Conservation (phyloP, 2,797 vertebrate species). For the Lithobates sylvaticus region DNA sequence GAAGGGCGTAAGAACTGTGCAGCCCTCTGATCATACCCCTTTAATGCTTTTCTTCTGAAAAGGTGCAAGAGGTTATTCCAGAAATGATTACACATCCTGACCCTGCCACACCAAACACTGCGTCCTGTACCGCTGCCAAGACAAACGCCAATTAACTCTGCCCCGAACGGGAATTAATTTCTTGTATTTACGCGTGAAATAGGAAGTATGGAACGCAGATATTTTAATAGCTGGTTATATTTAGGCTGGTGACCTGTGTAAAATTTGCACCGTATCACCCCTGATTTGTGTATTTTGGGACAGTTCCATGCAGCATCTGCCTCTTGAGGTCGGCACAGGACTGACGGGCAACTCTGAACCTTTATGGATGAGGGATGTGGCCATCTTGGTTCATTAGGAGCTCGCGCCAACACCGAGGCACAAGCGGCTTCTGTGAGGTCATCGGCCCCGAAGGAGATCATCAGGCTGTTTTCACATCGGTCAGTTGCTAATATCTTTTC, state of each 20-base stretch:
- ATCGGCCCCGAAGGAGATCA: too few relatives aligned
- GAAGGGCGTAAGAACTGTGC: neutral
- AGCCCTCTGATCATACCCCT: neutral
- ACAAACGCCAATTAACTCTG: constrained; percentile 51
- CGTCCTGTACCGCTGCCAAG: constrained; percentile 37
- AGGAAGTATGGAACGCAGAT: constrained; percentile 28
- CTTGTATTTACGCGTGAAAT: constrained; percentile 25
- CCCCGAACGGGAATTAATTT: constrained; percentile 27
- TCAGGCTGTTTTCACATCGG: too few relatives aligned
- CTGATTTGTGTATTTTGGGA: neutral
- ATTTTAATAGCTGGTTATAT: constrained; percentile 33
- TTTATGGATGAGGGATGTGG: too few relatives aligned
- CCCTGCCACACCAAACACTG: constrained; percentile 42
- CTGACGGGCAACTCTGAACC: too few relatives aligned
- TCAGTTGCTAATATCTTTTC: too few relatives aligned
- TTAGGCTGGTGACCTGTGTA: neutral
- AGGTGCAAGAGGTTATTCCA: constrained; percentile 42
- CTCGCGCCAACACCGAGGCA: too few relatives aligned
- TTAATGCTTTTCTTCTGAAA: constrained; percentile 32
- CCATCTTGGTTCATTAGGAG: too few relatives aligned
- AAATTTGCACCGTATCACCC: neutral
- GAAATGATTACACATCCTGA: constrained; percentile 45
- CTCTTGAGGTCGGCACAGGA: too few relatives aligned
- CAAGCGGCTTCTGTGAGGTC: too few relatives aligned
- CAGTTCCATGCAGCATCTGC: neutral